phyloP scores from a whole-genome alignment of 2,113 vertebrate species.

The Austrofundulus limnaeus region DNA sequence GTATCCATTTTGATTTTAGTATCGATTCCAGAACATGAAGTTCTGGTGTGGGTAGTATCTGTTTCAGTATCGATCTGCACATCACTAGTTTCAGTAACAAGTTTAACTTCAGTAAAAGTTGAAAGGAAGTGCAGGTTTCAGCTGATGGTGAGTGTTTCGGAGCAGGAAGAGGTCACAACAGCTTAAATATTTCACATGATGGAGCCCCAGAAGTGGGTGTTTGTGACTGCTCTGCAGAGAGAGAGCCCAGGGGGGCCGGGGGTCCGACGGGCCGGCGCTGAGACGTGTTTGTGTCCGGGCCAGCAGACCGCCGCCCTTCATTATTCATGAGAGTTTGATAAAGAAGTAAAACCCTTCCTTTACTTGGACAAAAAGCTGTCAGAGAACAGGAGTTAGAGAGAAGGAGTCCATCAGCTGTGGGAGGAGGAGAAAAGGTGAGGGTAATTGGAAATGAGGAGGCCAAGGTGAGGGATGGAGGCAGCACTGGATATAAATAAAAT shows the following conservation, averaged over 20 bases:
- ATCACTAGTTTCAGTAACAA: too few relatives aligned
- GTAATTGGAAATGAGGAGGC: conserved; percentile 44
- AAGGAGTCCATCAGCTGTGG: conserved; percentile 15
- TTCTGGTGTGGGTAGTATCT: too few relatives aligned
- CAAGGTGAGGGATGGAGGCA: conserved; percentile 22
- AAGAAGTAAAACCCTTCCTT: conserved; percentile 68
- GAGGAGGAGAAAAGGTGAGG: conserved; percentile 41
- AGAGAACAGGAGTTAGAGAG: conserved; percentile 26
- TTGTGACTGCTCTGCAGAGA: conserved; percentile 33
- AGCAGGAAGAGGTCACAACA: conserved; percentile 30
- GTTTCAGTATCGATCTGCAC: too few relatives aligned
- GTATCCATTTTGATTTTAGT: too few relatives aligned
- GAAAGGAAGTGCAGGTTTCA: too few relatives aligned
- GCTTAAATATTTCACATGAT: conserved; percentile 57
- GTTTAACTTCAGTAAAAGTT: too few relatives aligned
- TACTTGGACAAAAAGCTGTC: conserved; percentile 56
- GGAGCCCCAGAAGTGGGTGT: conserved; percentile 46
- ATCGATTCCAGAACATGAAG: too few relatives aligned
- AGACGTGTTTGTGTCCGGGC: conserved; percentile 50
- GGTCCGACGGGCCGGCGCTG: conserved; percentile 30
- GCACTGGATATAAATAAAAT: conserved; percentile 59
- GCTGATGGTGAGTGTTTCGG: too few relatives aligned
- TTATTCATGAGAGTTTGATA: conserved; percentile 71
- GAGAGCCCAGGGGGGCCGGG: conserved; percentile 27
- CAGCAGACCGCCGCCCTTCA: conserved; percentile 53